Evolutionary conservation across 2,888 invertebrate genomes (phyloP).

Genomic region (Lamellibrachia satsuma): DNA sequence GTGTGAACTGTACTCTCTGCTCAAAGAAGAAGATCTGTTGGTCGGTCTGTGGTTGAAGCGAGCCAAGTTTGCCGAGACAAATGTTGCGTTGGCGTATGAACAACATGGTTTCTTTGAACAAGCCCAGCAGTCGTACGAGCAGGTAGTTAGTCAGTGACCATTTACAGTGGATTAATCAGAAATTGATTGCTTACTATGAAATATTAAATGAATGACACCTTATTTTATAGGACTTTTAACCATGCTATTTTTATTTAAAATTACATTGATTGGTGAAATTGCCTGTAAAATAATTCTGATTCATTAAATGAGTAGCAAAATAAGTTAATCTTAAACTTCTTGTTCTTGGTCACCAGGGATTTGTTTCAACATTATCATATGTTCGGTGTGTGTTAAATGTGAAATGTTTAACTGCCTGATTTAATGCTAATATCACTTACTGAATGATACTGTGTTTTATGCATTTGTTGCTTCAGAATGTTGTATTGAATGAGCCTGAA

Average conservation of each 20-base stretch:
- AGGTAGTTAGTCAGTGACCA: slow-evolving; percentile 36
- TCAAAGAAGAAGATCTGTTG: slow-evolving; percentile 97
- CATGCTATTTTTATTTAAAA: background rate
- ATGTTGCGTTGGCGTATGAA: slow-evolving; percentile 88
- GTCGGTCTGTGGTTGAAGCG: slow-evolving; percentile 94
- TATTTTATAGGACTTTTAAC: background rate
- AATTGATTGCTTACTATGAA: background rate
- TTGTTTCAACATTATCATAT: background rate
- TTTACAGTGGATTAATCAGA: background rate
- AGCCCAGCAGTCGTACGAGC: slow-evolving; percentile 86
- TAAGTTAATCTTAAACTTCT: background rate
- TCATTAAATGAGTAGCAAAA: background rate
- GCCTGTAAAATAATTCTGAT: background rate
- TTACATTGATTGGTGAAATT: background rate
- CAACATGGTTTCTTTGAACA: slow-evolving; percentile 97
- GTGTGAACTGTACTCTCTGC: slow-evolving; percentile 88
- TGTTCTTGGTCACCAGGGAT: background rate
- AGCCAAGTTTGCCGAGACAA: slow-evolving; percentile 89
- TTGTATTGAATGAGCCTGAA: too few species aligned
- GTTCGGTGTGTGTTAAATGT: too few species aligned
- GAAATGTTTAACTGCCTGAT: too few species aligned
- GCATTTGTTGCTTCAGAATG: too few species aligned
- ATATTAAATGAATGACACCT: background rate
- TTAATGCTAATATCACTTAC: too few species aligned
- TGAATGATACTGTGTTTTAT: too few species aligned